Conservation (phyloP, 2,113 vertebrate genomes). For the Gopherus evgoodei region DNA sequence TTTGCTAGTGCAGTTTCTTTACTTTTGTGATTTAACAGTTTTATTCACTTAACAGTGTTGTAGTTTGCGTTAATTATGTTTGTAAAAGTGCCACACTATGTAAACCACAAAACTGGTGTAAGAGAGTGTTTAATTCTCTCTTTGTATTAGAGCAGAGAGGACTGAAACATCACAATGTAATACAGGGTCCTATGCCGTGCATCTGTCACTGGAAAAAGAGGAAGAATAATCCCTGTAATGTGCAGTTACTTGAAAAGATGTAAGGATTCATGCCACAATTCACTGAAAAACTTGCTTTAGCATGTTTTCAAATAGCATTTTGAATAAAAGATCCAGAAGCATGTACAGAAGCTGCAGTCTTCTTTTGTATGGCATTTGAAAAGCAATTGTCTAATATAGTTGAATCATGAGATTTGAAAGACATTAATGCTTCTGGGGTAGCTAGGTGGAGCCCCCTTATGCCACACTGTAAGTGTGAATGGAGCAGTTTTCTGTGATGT, state of each 20-base stretch:
- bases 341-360: not conserved
- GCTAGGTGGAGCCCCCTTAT: not conserved
- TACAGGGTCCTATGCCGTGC: not conserved
- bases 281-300: not conserved
- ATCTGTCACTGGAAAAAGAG: not conserved
- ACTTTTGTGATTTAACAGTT: not conserved
- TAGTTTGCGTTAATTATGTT: not conserved
- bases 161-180: not conserved
- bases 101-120: not conserved
- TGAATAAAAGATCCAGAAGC: conserved; percentile 22
- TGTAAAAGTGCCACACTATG: not conserved
- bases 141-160: not conserved
- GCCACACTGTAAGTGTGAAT: not conserved
- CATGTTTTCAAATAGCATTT: not conserved
- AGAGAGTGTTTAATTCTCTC: not conserved
- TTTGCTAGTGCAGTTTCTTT: not conserved
- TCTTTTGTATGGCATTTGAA: not conserved
- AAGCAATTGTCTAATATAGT: not conserved
- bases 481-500: not conserved
- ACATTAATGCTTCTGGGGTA: not conserved
- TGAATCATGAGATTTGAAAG: not conserved
- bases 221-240: not conserved
- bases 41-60: not conserved
- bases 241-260: not conserved
- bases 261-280: not conserved